A percentile compares a stretch with the other conserved stretches of the same genome.
Conservation (phyloP, 2,888 invertebrate species). For the Ophonus ardosiacus region DNA sequence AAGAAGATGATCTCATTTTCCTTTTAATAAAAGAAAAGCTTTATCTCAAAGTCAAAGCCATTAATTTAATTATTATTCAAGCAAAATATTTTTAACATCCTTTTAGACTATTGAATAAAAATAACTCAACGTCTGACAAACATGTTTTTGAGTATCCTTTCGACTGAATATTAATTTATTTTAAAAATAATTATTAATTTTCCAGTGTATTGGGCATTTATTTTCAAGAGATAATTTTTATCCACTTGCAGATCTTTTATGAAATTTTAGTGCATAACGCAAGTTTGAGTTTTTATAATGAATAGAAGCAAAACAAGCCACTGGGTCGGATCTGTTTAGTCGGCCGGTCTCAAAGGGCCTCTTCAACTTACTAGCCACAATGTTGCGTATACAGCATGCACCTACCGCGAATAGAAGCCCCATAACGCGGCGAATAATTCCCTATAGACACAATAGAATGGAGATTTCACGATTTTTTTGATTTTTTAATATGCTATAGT, state of each 20-base stretch:
- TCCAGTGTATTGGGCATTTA: not conserved
- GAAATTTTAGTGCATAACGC: conserved; percentile 6
- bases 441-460: not conserved
- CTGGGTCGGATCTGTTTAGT: not conserved
- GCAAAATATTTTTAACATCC: not conserved
- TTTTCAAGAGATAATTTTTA: not conserved
- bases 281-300: conserved; percentile 15
- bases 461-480: too few species aligned
- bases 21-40: too few species aligned
- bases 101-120: not conserved
- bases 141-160: not conserved
- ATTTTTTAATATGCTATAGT: too few species aligned
- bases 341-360: conserved; percentile 29
- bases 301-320: conserved; percentile 8
- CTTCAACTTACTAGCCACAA: conserved; percentile 42
- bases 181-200: conserved; percentile 16
- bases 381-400: conserved; percentile 19
- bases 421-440: not conserved
- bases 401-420: not conserved
- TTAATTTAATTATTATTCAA: too few species aligned
- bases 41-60: too few species aligned
- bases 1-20: too few species aligned
- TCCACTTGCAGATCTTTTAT: conserved; percentile 28
- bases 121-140: not conserved
- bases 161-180: not conserved